Evolutionary conservation across 1,140 invertebrate species (phyloP), one percentile per base, ranked within the genome.

Genomic region (Apis dorsata): DNA sequence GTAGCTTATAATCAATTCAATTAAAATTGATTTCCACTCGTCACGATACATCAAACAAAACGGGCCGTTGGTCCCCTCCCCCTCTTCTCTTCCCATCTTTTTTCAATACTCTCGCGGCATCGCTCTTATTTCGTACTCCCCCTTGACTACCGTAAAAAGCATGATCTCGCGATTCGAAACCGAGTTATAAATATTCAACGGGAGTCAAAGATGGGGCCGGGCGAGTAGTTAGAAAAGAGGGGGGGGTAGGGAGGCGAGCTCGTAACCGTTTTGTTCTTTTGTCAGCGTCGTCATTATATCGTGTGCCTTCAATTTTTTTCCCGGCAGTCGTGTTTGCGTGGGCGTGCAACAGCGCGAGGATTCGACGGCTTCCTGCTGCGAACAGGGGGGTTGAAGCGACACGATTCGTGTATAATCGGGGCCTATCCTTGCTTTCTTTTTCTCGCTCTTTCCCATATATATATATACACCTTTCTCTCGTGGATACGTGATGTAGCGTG

Each of bases 101-200:
- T 51, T n/a, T 24, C 71, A 44, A 73, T 34, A 53, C 71, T 73
- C 53, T 12, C 24, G 65, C 17, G 17, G 63, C 34, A 68, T 17
- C 72, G 21, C 57, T 60, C 28, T 62, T 74, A 44, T 74, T 74
- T 65, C 66, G 74, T 34, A 79, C 73, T 80, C 51, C 77, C 77
- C 60, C 57, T 82, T 44, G 19, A 44, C 53, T 79, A 51, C 24
- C 71, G 34, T 77, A 59, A 74, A 74, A 73, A 86, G 86, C 86
- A 81, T n/a, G 72, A 87, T 88, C 71, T 69, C 76, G 87, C 83
- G 79, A 87, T 83, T 88, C 86, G 76, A 82, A 83, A 79, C 57
- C 80, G 73, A 78, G 62, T 62, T 84, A 88, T 88, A 88, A 88
- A 88, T 88, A 88, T 88, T 88, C 86, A 88, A 85, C 62, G 21